Percentiles rank a stretch among this genome's conserved stretches.
phyloP scores from a whole-genome alignment of 1,140 invertebrate species.

The Pseudomyrmex concolor region DNA sequence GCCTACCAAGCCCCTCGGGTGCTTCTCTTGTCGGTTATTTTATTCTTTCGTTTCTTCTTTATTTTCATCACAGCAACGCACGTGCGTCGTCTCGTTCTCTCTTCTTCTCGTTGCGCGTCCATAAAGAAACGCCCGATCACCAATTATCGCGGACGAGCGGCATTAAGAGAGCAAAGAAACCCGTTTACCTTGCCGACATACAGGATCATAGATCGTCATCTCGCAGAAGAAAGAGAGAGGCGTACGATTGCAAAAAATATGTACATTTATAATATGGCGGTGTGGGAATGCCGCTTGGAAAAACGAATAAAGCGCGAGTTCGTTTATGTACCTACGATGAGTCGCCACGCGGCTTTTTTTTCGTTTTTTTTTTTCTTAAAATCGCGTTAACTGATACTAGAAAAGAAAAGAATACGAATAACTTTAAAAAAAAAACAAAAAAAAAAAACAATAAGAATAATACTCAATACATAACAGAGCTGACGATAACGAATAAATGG shows the following conservation, averaged over 20 bases:
- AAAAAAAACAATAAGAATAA: too few species aligned
- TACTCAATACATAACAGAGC: background rate
- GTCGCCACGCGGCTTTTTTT: conserved; percentile 16
- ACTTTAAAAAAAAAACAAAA: background rate
- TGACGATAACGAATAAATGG: conserved; percentile 35
- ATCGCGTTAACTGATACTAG: background rate
- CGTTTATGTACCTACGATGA: background rate
- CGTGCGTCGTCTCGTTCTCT: conserved; percentile 38
- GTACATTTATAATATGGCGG: background rate
- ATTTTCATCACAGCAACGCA: conserved; percentile 1
- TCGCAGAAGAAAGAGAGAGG: background rate
- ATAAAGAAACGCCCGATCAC: conserved; percentile 60
- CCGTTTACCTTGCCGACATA: conserved; percentile 73
- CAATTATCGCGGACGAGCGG: conserved; percentile 68
- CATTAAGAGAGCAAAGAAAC: conserved; percentile 71
- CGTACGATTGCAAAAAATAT: conserved; percentile 31
- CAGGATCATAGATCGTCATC: conserved; percentile 53
- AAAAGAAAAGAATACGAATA: background rate
- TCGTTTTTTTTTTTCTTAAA: background rate
- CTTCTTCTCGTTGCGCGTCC: conserved; percentile 21
- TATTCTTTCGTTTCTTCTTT: conserved; percentile 39
- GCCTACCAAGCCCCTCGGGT: conserved; percentile 74
- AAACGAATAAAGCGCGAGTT: background rate
- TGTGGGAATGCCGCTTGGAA: background rate
- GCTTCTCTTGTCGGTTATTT: conserved; percentile 63